These are phyloP conservation scores for Drosophila lini DNA, from an alignment of 1,140 invertebrate species.

Conservation along the genomic window DNA sequence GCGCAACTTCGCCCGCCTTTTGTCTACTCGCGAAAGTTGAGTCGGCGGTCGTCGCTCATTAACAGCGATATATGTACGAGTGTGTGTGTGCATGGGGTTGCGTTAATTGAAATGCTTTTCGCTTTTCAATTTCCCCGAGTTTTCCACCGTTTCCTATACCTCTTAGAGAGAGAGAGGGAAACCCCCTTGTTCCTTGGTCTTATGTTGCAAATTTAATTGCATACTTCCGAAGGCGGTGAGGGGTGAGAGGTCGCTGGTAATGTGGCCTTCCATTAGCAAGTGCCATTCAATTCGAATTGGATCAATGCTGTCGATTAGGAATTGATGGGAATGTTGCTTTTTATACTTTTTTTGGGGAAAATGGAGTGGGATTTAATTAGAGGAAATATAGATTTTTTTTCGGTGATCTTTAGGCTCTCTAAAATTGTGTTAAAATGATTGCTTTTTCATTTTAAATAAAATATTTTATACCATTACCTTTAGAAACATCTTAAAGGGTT, in stretches of 20 bases:
- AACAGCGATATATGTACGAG: constrained; percentile 33
- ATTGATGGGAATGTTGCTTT: not conserved
- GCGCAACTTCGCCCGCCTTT: constrained; percentile 32
- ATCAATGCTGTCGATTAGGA: constrained; percentile 22
- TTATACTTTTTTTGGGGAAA: not conserved
- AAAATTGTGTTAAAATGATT: too few relatives aligned
- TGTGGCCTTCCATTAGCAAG: constrained; percentile 17
- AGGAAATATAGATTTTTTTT: not conserved
- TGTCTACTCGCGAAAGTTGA: constrained; percentile 45
- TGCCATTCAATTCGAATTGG: constrained; percentile 14
- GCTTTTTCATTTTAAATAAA: too few relatives aligned
- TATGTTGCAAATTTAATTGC: constrained; percentile 52
- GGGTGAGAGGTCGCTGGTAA: constrained; percentile 1
- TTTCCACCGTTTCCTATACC: not conserved
- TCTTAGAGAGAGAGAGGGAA: not conserved
- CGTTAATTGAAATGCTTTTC: constrained; percentile 66
- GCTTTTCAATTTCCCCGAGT: constrained; percentile 46
- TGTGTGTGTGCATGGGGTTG: constrained; percentile 9
- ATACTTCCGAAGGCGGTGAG: constrained; percentile 3
- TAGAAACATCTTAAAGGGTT: too few relatives aligned
- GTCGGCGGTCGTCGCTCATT: constrained; percentile 53
- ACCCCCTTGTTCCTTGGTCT: constrained; percentile 22
- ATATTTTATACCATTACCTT: too few relatives aligned
- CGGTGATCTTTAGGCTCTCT: not conserved
- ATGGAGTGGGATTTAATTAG: not conserved